Base-by-base conservation (phyloP, 2,888 invertebrate genomes). In the Lampropteryx suffumata region DNA sequence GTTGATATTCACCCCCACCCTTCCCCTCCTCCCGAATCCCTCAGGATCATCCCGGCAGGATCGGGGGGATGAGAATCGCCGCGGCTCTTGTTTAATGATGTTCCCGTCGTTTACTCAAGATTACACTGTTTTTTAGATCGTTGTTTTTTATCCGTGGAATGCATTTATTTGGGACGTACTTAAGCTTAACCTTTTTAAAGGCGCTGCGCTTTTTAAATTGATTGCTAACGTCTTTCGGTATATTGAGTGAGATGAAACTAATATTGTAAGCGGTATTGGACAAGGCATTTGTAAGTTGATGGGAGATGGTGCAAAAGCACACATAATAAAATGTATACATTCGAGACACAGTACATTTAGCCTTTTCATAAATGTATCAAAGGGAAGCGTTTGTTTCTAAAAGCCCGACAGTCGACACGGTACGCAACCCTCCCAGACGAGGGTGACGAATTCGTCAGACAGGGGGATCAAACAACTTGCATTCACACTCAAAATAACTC, bases 51-150 rank as follows among this genome's bases (percentile, higher is more conserved):
- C 78, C 78, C 73, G 52, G 73, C 76, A 79, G 79, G 77, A 79
- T 62, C 64, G 72, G 71, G 56, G 36, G 73, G 72, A 69, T 71
- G 70, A 70, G 71, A 71, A 76, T 74, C 68, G 71, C 69, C 73
- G 69, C 70, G 61, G 73, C 69, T 71, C 77, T 73, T 74, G 77
- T 79, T 83, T 85, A 87, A 86, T 84, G 85, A 86, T 79, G 82
- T 80, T 79, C 77, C 86, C 76, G 76, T 76, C 77, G 79, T 79
- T 83, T 78, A 79, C 75, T 79, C 74, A 72, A 80, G 76, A 79
- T 81, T 78, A 76, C 65, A 67, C 70, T 76, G 73, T 75, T 78
- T 73, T 79, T 78, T 76, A 66, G 67, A 65, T 64, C 52, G 45
- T 58, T 55, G 53, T 55, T 59, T 55, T 55, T 57, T 54, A 43